Percentiles rank a stretch among this genome's conserved stretches.
phyloP scores from a whole-genome alignment of 1,140 invertebrate genomes.

The Bombus waltoni region DNA sequence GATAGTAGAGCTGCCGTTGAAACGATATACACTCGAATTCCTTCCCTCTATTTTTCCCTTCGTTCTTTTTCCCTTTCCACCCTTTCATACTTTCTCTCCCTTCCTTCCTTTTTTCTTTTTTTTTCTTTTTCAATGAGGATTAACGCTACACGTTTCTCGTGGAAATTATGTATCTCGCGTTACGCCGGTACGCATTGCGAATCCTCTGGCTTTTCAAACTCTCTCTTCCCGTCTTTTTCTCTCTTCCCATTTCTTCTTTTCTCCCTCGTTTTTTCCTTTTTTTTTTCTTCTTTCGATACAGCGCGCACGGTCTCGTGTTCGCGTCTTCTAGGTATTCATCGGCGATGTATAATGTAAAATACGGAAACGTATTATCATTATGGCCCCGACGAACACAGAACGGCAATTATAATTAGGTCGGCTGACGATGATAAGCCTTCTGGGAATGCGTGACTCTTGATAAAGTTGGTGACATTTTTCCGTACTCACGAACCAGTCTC shows the following conservation, averaged over 20 bases:
- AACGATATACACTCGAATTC: constrained; percentile 38
- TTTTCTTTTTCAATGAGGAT: constrained; percentile 22
- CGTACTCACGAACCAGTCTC: constrained; percentile 34
- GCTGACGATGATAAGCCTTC: constrained; percentile 61
- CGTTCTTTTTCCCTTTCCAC: background rate
- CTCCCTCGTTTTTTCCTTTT: fast-evolving
- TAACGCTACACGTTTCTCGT: constrained; percentile 5
- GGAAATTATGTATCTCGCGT: constrained; percentile 47
- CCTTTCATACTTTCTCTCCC: background rate
- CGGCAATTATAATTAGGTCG: constrained; percentile 69
- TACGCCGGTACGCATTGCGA: constrained; percentile 9
- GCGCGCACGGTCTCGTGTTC: background rate
- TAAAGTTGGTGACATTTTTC: constrained; percentile 61
- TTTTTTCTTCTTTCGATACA: background rate
- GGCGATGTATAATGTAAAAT: constrained; percentile 29
- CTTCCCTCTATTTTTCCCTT: background rate
- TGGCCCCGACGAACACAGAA: constrained; percentile 53
- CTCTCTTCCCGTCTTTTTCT: background rate
- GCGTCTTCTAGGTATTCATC: constrained; percentile 45
- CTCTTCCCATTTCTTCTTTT: fast-evolving
- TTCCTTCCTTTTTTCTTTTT: no score
- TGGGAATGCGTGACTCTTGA: constrained; percentile 65
- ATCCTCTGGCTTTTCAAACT: background rate
- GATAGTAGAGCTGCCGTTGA: constrained; percentile 30
- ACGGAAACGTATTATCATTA: constrained; percentile 66